Evolutionary conservation across 2,888 invertebrate species (phyloP), one percentile per base, ranked within the genome.

Genomic region (Merodon equestris): DNA sequence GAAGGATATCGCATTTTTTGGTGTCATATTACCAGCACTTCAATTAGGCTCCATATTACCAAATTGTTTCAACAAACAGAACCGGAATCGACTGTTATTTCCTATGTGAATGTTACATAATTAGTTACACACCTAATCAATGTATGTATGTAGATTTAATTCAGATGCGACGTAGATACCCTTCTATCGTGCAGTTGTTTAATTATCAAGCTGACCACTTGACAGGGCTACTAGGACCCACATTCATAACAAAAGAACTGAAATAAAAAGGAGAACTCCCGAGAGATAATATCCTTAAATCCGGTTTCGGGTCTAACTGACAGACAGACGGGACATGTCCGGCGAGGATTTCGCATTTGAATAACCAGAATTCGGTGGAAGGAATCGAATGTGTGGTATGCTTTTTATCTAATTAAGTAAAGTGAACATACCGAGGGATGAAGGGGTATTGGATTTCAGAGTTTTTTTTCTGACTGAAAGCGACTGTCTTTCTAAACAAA

Each of bases 21-120:
- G 58, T 45, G 34, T 79, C 79, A 68, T 45, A 38, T 74, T 64
- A 79, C 79, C 54, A 40, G 51, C 66, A 70, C 68, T 79, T 70
- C 64, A 79, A 74, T 79, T 79, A 74, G 74, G 70, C 36, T 42
- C 34, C 18, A 4, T 58, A 54, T 64, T 68, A 72, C 42, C 48
- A 38, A 64, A 56, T 42, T 14, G 42, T n/a, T 38, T 57, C 13
- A 40, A 44, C 17, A 64, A 70, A 53, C 9, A 53, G n/a, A 53
- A 68, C 50, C n/a, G 34, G 18, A 17, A 48, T 34, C 36, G 18
- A 48, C 34, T 18, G 5, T 54, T n/a, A 38, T 45, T 4, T 5
- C 13, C 9, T n/a, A 18, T 38, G 13, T 1, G 17, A 18, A 27
- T 27, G 27, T 27, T 27, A 57, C 53, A 60, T 47, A 58, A 66